These are phyloP conservation scores for Neodiprion fabricii DNA, from an alignment of 1,140 invertebrate genomes.

Conservation along the genomic window DNA sequence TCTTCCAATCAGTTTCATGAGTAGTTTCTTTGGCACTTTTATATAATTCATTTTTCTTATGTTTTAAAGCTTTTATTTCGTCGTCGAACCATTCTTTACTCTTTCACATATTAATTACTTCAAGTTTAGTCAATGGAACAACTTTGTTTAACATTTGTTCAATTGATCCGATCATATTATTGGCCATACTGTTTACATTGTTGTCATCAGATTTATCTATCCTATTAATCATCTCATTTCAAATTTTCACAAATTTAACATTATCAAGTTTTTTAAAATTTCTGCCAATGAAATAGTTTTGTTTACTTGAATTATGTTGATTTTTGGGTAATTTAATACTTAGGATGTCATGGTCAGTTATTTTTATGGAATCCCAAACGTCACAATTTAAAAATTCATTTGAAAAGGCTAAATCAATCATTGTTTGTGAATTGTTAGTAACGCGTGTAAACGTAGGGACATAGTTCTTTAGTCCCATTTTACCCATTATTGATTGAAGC, in stretches of 20 bases:
- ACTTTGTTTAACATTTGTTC: slow-evolving; percentile 20
- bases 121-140: slow-evolving; percentile 15
- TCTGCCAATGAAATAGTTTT: slow-evolving; percentile 7
- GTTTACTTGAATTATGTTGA: slow-evolving; percentile 1
- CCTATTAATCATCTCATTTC: slow-evolving; percentile 13
- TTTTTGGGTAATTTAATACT: background rate
- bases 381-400: background rate
- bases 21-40: slow-evolving; percentile 18
- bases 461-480: background rate
- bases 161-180: slow-evolving; percentile 21
- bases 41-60: slow-evolving; percentile 20
- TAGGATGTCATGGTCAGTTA: background rate
- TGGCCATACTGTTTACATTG: slow-evolving; percentile 16
- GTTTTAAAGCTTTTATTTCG: slow-evolving; percentile 12
- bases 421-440: slow-evolving; percentile 5
- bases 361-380: background rate
- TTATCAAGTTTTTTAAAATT: slow-evolving; percentile 10
- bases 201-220: slow-evolving; percentile 18
- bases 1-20: slow-evolving; percentile 16
- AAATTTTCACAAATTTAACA: slow-evolving; percentile 23
- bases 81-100: slow-evolving; percentile 21
- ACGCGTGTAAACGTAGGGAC: background rate
- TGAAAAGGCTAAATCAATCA: slow-evolving; percentile 7
- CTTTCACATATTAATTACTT: slow-evolving; percentile 21
- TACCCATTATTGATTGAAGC: background rate